Evolutionary conservation across 2,797 vertebrate species (phyloP), one percentile per base, ranked within the genome.

Genomic region (Allobates femoralis): DNA sequence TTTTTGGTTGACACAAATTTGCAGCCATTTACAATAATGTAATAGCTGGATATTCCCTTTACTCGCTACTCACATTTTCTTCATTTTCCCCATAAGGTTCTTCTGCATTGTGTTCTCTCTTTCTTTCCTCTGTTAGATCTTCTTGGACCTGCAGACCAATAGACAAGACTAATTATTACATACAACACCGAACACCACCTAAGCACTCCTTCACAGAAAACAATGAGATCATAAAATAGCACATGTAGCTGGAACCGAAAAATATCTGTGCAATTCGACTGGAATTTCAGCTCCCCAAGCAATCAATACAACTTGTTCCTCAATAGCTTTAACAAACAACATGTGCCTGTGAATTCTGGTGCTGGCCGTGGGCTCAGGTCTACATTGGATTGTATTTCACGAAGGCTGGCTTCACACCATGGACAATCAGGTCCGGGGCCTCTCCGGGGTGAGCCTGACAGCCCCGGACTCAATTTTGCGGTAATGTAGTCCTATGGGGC

Each of bases 71-170:
- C 91, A 99, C 98, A 34, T 95, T 96, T 69, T 97, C 96, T 4
- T 94, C 91, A 1, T 97, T 98, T 34, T 97, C 97, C 69, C 96
- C 96, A 2, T 99, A 99, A 0, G 95, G 94, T 84, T 98, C 97
- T 82, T 97, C 97, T 28, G 93, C 96, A 46, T 96, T 96, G 89
- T 86, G 95, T 58, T 95, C 94, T 83, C 89, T 91, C 90, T 96
- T 99, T 90, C 94, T 96, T 81, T 94, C 96, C n/a, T 95, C 96
- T n/a, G 95, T 94, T 88, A 97, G 89, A 86, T 99, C 97, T 86
- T 99, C 97, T 92, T 97, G 98, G 53, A 94, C 95, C 98, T 99
- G 89, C 90, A 87, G 90, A 86, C 14, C 66, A 37, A 58, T n/a
- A 81, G 1, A 41, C 10, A 30, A 30, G 0, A 66, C 26, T 28